Conservation (phyloP, 2,113 vertebrate species). For the Epinephelus moara region DNA sequence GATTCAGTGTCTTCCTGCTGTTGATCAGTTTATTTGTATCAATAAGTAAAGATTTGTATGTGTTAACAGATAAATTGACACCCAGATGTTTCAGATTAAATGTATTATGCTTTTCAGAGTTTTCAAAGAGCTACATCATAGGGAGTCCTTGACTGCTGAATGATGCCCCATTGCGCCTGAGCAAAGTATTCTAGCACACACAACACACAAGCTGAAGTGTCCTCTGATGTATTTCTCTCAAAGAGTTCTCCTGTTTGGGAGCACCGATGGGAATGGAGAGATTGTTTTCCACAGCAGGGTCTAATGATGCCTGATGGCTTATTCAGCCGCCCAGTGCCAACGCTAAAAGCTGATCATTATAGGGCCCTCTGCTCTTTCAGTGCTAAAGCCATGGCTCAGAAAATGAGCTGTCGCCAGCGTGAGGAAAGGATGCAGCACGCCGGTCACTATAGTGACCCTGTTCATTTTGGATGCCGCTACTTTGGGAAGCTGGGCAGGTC, state of each 20-base stretch:
- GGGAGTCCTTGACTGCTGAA: slow-evolving; percentile 19
- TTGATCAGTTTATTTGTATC: not conserved
- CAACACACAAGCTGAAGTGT: slow-evolving; percentile 40
- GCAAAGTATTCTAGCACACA: slow-evolving; percentile 18
- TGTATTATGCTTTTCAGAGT: slow-evolving; percentile 32
- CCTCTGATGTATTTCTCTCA: slow-evolving; percentile 53
- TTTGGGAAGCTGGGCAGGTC: slow-evolving; percentile 58
- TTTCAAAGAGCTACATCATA: not conserved
- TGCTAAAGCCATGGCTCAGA: slow-evolving; percentile 73
- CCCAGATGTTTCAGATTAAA: slow-evolving; percentile 10
- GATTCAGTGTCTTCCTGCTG: slow-evolving; percentile 15
- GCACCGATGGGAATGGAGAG: slow-evolving; percentile 59
- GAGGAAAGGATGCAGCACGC: slow-evolving; percentile 67
- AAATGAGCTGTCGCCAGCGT: slow-evolving; percentile 84
- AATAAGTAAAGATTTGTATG: not conserved
- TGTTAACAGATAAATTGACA: not conserved
- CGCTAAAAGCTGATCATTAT: slow-evolving; percentile 88
- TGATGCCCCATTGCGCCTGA: slow-evolving; percentile 19
- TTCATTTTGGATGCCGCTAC: slow-evolving; percentile 59
- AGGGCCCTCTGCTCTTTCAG: slow-evolving; percentile 75
- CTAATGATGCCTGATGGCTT: slow-evolving; percentile 86
- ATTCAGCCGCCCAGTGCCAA: slow-evolving; percentile 75
- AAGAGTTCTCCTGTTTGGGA: slow-evolving; percentile 67
- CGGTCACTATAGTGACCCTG: slow-evolving; percentile 76
- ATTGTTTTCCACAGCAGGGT: slow-evolving; percentile 72